Percentiles rank a stretch among this genome's conserved stretches.
Conservation (phyloP, 2,797 vertebrate species). For the Xenops minutus region DNA sequence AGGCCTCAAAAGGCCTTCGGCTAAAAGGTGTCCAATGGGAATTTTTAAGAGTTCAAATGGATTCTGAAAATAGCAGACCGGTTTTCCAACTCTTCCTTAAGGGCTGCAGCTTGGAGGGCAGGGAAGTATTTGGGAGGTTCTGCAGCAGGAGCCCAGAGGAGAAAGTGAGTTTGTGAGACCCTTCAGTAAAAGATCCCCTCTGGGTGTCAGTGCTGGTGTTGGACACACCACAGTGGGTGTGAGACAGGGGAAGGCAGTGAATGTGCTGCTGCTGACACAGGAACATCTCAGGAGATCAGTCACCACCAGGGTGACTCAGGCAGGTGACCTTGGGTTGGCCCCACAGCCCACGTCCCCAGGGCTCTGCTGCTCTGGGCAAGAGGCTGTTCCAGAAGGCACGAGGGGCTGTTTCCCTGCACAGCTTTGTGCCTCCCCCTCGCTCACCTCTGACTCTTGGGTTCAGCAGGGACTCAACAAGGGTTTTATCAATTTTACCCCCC, state of each 20-base stretch:
- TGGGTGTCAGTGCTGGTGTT: fast-evolving
- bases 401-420: fast-evolving
- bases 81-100: background rate
- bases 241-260: background rate
- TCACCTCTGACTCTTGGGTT: background rate
- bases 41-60: slow-evolving; percentile 17
- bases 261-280: fast-evolving
- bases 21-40: slow-evolving; percentile 30
- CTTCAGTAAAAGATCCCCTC: background rate
- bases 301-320: background rate
- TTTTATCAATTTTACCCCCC: background rate
- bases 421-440: background rate
- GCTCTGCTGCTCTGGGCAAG: background rate
- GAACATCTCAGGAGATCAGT: background rate
- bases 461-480: background rate
- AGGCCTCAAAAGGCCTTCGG: slow-evolving; percentile 31
- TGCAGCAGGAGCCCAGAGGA: background rate
- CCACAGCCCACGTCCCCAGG: background rate
- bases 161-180: background rate
- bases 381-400: background rate
- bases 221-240: fast-evolving
- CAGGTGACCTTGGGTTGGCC: background rate
- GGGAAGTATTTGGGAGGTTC: background rate
- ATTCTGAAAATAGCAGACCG: background rate
- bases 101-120: background rate